A percentile compares a stretch with the other conserved stretches of the same genome.
These are phyloP conservation scores for Cyclina sinensis DNA, from an alignment of 1,140 invertebrate species.

Conservation along the genomic window DNA sequence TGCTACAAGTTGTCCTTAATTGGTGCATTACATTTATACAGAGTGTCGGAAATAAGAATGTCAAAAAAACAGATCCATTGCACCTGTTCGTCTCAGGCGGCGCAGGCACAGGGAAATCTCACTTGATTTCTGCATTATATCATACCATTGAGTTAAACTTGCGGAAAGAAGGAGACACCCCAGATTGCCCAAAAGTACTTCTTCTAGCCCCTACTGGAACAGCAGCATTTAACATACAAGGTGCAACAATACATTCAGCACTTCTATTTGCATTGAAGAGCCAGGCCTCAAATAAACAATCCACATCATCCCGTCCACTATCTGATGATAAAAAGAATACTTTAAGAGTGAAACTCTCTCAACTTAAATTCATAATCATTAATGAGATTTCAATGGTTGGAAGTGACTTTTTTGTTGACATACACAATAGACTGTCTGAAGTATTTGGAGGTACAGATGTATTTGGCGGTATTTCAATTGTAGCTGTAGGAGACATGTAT, in stretches of 20 bases:
- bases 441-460: slow-evolving; percentile 12
- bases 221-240: slow-evolving; percentile 67
- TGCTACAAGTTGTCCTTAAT: slow-evolving; percentile 7
- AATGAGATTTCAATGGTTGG: slow-evolving; percentile 73
- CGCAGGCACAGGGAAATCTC: slow-evolving; percentile 71
- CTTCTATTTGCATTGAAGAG: background rate
- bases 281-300: slow-evolving; percentile 14
- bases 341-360: background rate
- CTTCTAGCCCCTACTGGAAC: slow-evolving; percentile 61
- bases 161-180: slow-evolving; percentile 17
- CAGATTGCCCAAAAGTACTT: slow-evolving; percentile 60
- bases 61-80: slow-evolving; percentile 61
- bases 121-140: slow-evolving; percentile 60
- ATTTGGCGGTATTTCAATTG: slow-evolving; percentile 68
- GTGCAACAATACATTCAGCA: slow-evolving; percentile 64
- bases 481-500: slow-evolving; percentile 70
- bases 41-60: slow-evolving; percentile 18
- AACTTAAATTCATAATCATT: slow-evolving; percentile 60
- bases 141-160: slow-evolving; percentile 41
- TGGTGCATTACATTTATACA: background rate
- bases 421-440: slow-evolving; percentile 70
- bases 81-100: slow-evolving; percentile 70
- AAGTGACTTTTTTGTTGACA: slow-evolving; percentile 43
- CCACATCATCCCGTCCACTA: background rate
- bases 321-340: slow-evolving; percentile 15